Percentiles rank a stretch among this genome's conserved stretches.
phyloP scores from a whole-genome alignment of 2,888 invertebrate species.

The Sinodicranocentrus sp. region DNA sequence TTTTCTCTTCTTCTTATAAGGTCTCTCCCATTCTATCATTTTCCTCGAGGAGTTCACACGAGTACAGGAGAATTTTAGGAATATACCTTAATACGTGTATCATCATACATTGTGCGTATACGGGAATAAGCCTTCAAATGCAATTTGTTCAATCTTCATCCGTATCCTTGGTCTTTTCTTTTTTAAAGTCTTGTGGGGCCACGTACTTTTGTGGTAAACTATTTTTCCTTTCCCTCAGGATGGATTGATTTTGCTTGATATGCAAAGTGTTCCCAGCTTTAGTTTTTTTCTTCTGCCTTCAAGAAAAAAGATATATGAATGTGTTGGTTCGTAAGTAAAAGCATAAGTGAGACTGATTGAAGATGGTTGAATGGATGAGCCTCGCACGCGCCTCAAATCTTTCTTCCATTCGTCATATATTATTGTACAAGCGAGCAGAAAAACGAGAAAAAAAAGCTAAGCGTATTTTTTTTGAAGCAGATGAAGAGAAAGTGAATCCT shows the following conservation, averaged over 20 bases:
- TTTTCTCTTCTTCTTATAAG: constrained; percentile 22
- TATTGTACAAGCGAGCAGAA: too few species aligned
- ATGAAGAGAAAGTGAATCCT: too few species aligned
- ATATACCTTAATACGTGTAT: too few species aligned
- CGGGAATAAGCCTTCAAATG: constrained; percentile 47
- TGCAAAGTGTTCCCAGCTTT: constrained; percentile 36
- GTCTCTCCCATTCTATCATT: constrained; percentile 13
- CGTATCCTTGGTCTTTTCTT: constrained; percentile 38
- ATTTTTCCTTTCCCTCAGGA: constrained; percentile 47
- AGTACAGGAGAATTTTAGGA: not conserved
- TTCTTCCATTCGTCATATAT: too few species aligned
- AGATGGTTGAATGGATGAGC: too few species aligned
- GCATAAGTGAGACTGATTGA: too few species aligned
- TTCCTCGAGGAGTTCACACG: not conserved
- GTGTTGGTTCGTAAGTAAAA: too few species aligned
- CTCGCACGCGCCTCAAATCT: too few species aligned
- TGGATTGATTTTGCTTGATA: constrained; percentile 64
- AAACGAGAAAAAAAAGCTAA: too few species aligned
- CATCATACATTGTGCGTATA: constrained; percentile 1
- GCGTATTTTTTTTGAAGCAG: too few species aligned
- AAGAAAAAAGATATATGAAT: too few species aligned
- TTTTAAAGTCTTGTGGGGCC: constrained; percentile 4
- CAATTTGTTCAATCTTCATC: constrained; percentile 65
- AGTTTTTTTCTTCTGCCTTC: constrained; percentile 1
- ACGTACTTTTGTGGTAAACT: constrained; percentile 24